Evolutionary conservation across 2,797 vertebrate genomes (phyloP).

Genomic region (Girardinus metallicus): DNA sequence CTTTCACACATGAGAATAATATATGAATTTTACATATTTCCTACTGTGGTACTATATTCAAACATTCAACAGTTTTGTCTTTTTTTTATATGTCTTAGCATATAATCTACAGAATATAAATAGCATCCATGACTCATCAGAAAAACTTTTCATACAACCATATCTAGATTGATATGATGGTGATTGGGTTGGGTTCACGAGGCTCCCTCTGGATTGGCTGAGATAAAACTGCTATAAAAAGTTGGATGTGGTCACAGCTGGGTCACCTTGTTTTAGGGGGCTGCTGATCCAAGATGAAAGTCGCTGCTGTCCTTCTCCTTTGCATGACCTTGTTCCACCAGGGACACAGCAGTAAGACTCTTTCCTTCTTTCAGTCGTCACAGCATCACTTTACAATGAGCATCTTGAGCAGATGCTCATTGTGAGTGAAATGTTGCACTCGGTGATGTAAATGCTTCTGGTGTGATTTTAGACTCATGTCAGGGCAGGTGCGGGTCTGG

Average conservation of each 20-base stretch:
- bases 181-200: conserved; percentile 14
- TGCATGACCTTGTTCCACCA: conserved; percentile 62
- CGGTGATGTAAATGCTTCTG: conserved; percentile 1
- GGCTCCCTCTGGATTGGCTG: conserved; percentile 22
- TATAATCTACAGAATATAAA: not conserved
- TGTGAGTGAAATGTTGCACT: not conserved
- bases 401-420: too few species aligned
- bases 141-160: not conserved
- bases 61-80: not conserved
- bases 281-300: conserved; percentile 66
- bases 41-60: not conserved
- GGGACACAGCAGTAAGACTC: conserved; percentile 74
- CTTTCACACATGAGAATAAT: not conserved
- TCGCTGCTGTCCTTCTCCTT: conserved; percentile 59
- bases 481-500: conserved; percentile 66
- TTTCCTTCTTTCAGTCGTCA: not conserved
- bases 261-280: conserved; percentile 32
- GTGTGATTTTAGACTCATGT: conserved; percentile 67
- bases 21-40: not conserved
- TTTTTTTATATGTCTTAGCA: not conserved
- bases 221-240: conserved; percentile 65
- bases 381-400: not conserved
- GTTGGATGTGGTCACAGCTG: not conserved
- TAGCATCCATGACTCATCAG: not conserved
- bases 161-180: not conserved